These are phyloP conservation scores for Otolemur crassicaudatus DNA, from an alignment of 2,797 vertebrate genomes.

Conservation along the genomic window DNA sequence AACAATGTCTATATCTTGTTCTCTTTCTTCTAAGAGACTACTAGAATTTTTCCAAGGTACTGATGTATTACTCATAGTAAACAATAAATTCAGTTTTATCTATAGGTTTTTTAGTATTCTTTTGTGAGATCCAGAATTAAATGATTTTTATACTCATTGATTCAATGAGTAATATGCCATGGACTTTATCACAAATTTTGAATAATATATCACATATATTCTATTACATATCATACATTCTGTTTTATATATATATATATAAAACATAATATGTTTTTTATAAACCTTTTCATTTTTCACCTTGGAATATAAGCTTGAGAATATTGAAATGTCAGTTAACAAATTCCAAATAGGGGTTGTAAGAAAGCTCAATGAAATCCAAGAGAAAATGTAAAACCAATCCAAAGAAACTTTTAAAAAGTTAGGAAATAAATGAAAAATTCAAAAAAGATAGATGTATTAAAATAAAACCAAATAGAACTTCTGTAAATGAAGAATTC, in stretches of 20 bases:
- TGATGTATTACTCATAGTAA: neutral
- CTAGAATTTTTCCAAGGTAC: neutral
- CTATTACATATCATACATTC: neutral
- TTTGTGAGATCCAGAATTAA: neutral
- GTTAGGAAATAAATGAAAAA: no score
- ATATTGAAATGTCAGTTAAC: no score
- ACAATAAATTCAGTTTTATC: neutral
- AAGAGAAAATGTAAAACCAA: no score
- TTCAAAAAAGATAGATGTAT: no score
- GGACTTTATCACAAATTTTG: neutral
- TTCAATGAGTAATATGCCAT: neutral
- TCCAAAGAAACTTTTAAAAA: no score
- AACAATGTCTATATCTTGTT: neutral
- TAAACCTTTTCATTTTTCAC: neutral
- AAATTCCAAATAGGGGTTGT: no score
- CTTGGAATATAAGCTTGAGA: neutral
- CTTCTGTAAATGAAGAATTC: no score
- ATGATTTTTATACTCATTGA: neutral
- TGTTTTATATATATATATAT: neutral
- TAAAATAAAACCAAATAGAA: no score
- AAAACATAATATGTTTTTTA: neutral
- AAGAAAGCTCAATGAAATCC: no score
- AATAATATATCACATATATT: neutral
- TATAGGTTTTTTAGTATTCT: neutral
- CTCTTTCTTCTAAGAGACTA: neutral